Evolutionary conservation across 2,797 vertebrate genomes (phyloP), one percentile per base, ranked within the genome.

Genomic region (Smutsia gigantea): DNA sequence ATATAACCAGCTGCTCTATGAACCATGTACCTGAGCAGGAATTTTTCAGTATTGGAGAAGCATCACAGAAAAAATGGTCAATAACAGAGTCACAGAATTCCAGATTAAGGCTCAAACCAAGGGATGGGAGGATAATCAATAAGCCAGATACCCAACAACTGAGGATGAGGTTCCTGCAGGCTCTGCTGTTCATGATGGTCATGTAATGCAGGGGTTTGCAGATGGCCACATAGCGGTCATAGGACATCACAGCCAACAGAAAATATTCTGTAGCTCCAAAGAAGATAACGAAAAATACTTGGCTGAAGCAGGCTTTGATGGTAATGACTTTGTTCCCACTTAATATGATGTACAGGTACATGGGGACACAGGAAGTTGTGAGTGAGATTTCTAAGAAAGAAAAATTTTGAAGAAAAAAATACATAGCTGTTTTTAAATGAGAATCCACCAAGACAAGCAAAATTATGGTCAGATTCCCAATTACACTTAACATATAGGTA

Each of bases 381-480:
- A 94, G 86, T 42, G 90, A 77, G 15, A 94, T 90, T 74, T 96
- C 95, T 61, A 96, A 63, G 25, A 92, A 64, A 14, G 85, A 95
- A 42, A 94, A 89, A 49, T 83, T 94, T 18, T 82, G 81, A 34
- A 92, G 90, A 42, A 92, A 92, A 74, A 92, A 39, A n/a, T 83
- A 83, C 86, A 83, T 94, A 21, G 68, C 57, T 31, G 64, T 90
- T 27, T 94, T 83, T 27, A 84, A 61, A 75, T 83, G 42, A 21
- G 59, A 68, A 31, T 96, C 64, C 87, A 86, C 7, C 7, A 91
- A 53, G 23, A 69, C 55, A 15, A 93, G 74, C n/a, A 15, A 59
- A 64, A 93, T 63, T 31, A 87, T 53, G 27, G 27, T 42, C 49
- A 93, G 72, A 49, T 93, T 93, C 4, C 74, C 84, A 31, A 71